Evolutionary conservation across 1,140 invertebrate genomes (phyloP), one percentile per base, ranked within the genome.

Genomic region (Calephelis virginiensis): DNA sequence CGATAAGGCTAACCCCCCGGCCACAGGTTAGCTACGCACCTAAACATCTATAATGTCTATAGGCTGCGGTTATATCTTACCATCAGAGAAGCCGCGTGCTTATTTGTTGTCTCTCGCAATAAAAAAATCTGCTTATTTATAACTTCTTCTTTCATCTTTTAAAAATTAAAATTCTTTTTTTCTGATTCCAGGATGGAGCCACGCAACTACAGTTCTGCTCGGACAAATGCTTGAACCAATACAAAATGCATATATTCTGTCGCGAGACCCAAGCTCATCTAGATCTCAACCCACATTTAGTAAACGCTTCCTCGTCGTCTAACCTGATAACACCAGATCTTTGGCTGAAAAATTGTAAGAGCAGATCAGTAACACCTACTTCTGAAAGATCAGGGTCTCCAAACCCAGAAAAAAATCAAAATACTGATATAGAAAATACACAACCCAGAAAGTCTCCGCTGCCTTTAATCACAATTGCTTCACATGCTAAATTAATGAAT

Each of bases 241-340:
- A 98, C 92, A 98, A 98, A 92, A 98, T 98, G 97, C 96, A 97
- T 81, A 97, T 98, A 71, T 98, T 98, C 86, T 98, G 97, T 90
- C 94, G 95, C 38, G 97, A 98, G 88, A 97, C 97, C 5, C 95
- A 97, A 85, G 96, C 97, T 2, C 97, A 97, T 84, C 93, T 97
- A 49, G 95, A 97, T 81, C 93, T 97, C 71, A 96, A 97, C 78
- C 95, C 95, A 0, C 95, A 96, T 80, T 79, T 95, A 48, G 90
- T 91, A 37, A 92, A 85, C 63, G 85, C 90, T 8, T 80, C 91
- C 7, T 85, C 92, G 0, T 81, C 89, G 5, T 87, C 90, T 13
- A 92, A 93, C 67, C 91, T 97, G 8, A 97, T 97, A 60, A 97
- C 97, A 0, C 97, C 97, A 0, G 97, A 98, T 66, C 90, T 98